These are phyloP conservation scores for Cyclargus thomasi DNA, from an alignment of 1,140 invertebrate species.

Conservation along the genomic window DNA sequence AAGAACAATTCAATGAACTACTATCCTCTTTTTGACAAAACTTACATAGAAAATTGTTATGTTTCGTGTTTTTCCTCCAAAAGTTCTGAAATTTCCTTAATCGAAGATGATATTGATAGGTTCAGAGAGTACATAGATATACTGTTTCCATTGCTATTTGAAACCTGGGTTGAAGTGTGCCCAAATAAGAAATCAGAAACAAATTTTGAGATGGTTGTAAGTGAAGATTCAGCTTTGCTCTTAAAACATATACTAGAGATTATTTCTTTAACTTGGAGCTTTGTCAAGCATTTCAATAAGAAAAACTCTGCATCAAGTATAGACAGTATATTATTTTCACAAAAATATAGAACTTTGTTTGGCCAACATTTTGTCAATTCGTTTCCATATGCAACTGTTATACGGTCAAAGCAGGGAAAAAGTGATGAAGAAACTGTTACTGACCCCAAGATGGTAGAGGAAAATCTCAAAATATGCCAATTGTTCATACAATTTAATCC, in stretches of 20 bases:
- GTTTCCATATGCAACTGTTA: slow-evolving; percentile 75
- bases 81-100: slow-evolving; percentile 36
- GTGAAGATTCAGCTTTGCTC: slow-evolving; percentile 75
- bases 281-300: slow-evolving; percentile 61
- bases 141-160: slow-evolving; percentile 82
- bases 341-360: slow-evolving; percentile 72
- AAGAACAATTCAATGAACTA: slow-evolving; percentile 37
- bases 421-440: slow-evolving; percentile 48
- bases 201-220: slow-evolving; percentile 65
- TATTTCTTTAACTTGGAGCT: slow-evolving; percentile 74
- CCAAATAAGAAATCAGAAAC: slow-evolving; percentile 59
- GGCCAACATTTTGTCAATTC: slow-evolving; percentile 69
- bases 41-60: slow-evolving; percentile 42
- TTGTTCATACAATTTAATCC: slow-evolving; percentile 69
- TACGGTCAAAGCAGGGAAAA: slow-evolving; percentile 35
- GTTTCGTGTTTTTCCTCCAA: slow-evolving; percentile 55
- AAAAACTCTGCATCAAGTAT: slow-evolving; percentile 51
- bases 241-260: slow-evolving; percentile 76
- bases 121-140: slow-evolving; percentile 76
- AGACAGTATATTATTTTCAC: slow-evolving; percentile 68
- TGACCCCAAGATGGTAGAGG: slow-evolving; percentile 69
- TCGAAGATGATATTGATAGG: slow-evolving; percentile 58
- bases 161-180: slow-evolving; percentile 83
- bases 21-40: slow-evolving; percentile 46
- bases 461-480: slow-evolving; percentile 75